Conservation (phyloP, 2,113 vertebrate genomes). For the Anolis sagrei region DNA sequence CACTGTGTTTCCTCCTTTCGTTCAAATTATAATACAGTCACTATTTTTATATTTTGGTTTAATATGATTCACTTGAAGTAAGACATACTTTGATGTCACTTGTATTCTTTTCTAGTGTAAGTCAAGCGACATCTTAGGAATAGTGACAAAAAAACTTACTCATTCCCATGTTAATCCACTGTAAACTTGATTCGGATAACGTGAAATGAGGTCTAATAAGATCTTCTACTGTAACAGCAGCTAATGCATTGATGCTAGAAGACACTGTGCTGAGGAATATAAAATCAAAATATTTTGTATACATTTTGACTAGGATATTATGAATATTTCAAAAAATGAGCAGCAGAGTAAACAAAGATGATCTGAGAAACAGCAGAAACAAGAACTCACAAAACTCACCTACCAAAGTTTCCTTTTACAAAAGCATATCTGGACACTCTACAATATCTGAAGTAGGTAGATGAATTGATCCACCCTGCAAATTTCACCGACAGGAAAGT, state of each 20-base stretch:
- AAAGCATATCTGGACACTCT: no score
- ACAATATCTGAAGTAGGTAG: no score
- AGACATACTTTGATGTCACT: neutral
- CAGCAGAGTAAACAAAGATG: neutral
- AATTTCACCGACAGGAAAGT: no score
- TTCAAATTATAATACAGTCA: neutral
- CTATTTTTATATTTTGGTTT: neutral
- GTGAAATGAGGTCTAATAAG: conserved; percentile 78
- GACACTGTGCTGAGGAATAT: conserved; percentile 84
- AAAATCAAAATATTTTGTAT: conserved; percentile 42
- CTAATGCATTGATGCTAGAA: conserved; percentile 90
- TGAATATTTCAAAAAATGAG: neutral
- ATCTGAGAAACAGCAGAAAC: neutral
- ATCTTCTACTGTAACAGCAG: conserved; percentile 89
- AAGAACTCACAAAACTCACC: neutral
- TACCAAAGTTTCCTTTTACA: neutral
- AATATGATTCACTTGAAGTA: neutral
- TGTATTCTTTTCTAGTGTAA: neutral
- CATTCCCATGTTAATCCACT: conserved; percentile 86
- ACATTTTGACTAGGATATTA: neutral
- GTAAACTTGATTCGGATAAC: conserved; percentile 76
- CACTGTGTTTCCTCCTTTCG: no score
- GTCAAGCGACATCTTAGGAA: neutral
- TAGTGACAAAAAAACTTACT: conserved; percentile 76
- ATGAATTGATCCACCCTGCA: no score